Base-by-base conservation (phyloP, 2,113 vertebrate genomes). In the Pedionomus torquatus region DNA sequence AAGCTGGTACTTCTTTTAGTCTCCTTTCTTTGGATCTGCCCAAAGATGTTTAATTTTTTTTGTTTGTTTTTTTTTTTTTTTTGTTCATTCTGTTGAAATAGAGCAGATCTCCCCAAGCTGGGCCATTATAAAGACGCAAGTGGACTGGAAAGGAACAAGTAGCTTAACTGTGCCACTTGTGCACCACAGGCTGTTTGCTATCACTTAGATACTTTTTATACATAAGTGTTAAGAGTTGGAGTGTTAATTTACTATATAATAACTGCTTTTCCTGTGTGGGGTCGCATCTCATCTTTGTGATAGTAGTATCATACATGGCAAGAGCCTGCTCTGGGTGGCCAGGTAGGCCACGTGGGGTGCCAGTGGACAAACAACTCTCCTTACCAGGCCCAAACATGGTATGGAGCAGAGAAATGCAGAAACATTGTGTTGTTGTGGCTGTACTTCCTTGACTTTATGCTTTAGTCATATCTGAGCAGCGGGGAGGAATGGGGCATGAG, bases 1-100 rank as follows among this genome's bases (percentile, higher is more conserved):
- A 75, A 31, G 33, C 35, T 89, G 23, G 37, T 83, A 51, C 24
- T 83, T 63, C 82, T 89, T 82, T 68, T 55, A 94, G 65, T 65
- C 43, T 84, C 15, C 31, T 89, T 68, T 90, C 57, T 44, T 87
- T 65, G 49, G 52, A 16, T 84, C 41, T 87, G 35, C 26, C 65
- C 35, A 52, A 64, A 81, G 31, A 10, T 6, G 7, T 49, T 31
- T 17, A n/a, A n/a, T 72, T 44, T 60, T 26, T 28, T 41, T 41
- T 10, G 41, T 41, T 41, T 41, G 41, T n/a, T n/a, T n/a, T n/a
- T n/a, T n/a, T n/a, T n/a, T 72, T 44, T 60, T 26, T 28, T 41
- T 41, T 10, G 41, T 41, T 41, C n/a, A n/a, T n/a, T n/a, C n/a
- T 41, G 41, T 64, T 57, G 30, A 83, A 77, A 77, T 74, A 31